Percentiles rank a stretch among this genome's conserved stretches.
Conservation (phyloP, 2,113 vertebrate species). For the Varanus salvator region DNA sequence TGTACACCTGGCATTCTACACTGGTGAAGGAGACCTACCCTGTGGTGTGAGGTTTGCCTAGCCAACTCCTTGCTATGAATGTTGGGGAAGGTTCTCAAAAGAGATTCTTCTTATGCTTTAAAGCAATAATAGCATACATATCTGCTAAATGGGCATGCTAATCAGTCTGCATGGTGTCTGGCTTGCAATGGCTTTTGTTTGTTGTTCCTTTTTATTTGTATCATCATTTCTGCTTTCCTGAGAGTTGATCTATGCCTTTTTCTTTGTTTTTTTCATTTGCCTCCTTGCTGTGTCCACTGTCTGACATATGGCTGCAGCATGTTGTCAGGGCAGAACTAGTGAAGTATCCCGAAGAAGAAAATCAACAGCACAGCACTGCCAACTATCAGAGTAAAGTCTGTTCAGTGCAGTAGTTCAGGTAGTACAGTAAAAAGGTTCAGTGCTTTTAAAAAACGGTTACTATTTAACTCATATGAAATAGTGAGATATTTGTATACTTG, state of each 20-base stretch:
- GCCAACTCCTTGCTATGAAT: neutral
- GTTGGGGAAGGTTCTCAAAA: neutral
- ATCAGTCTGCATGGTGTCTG: neutral
- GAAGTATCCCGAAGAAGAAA: conserved; percentile 92
- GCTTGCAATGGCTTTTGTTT: conserved; percentile 32
- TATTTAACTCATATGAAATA: conserved; percentile 36
- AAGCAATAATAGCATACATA: neutral
- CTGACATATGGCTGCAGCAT: conserved; percentile 81
- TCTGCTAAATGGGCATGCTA: neutral
- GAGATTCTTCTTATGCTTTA: neutral
- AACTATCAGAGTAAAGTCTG: conserved; percentile 92
- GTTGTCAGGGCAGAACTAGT: conserved; percentile 96
- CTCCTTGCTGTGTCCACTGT: conserved; percentile 62
- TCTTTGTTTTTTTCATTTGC: conserved; percentile 49
- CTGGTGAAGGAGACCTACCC: conserved; percentile 11
- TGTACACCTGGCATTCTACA: too few relatives aligned
- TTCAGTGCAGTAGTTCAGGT: conserved; percentile 90
- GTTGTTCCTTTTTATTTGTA: conserved; percentile 38
- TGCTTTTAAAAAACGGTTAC: neutral
- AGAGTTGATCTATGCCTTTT: conserved; percentile 68
- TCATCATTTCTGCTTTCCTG: conserved; percentile 62
- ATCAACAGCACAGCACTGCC: conserved; percentile 76
- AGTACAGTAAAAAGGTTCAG: conserved; percentile 47
- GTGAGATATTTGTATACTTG: conserved; percentile 1
- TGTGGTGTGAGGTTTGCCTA: neutral